A percentile compares a stretch with the other conserved stretches of the same genome.
Conservation (phyloP, 2,888 invertebrate genomes). For the Meteorus colon region DNA sequence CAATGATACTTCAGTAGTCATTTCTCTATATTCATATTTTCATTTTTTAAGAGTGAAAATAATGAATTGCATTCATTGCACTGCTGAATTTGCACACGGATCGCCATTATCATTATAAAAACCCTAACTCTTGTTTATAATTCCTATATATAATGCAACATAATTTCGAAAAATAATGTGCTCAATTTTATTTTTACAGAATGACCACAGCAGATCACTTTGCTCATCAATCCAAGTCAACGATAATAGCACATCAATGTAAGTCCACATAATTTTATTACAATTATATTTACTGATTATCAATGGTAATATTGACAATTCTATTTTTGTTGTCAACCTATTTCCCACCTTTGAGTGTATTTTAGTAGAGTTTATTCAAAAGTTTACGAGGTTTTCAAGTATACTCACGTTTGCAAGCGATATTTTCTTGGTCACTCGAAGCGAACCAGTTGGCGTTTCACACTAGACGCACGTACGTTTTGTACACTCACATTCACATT, state of each 20-base stretch:
- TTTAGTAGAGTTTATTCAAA: constrained; percentile 32
- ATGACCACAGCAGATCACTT: neutral
- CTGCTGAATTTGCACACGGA: no score
- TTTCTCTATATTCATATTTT: no score
- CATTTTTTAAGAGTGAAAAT: no score
- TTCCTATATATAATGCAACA: no score
- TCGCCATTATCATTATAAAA: no score
- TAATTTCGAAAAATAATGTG: neutral
- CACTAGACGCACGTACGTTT: constrained; percentile 43
- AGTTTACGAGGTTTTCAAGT: constrained; percentile 28
- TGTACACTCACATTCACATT: constrained; percentile 34
- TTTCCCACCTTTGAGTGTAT: constrained; percentile 20
- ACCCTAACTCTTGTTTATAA: no score
- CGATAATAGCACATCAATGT: neutral
- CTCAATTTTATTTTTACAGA: constrained; percentile 15
- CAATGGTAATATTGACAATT: neutral
- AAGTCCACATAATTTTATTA: neutral
- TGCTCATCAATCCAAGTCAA: neutral
- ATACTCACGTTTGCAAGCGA: constrained; percentile 22
- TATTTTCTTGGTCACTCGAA: constrained; percentile 31
- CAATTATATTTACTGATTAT: neutral
- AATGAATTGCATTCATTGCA: no score
- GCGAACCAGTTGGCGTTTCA: constrained; percentile 33
- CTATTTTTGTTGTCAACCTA: no score
- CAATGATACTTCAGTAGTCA: no score